A percentile compares a stretch with the other conserved stretches of the same genome.
phyloP scores from a whole-genome alignment of 1,140 invertebrate species.

The Atta texana region DNA sequence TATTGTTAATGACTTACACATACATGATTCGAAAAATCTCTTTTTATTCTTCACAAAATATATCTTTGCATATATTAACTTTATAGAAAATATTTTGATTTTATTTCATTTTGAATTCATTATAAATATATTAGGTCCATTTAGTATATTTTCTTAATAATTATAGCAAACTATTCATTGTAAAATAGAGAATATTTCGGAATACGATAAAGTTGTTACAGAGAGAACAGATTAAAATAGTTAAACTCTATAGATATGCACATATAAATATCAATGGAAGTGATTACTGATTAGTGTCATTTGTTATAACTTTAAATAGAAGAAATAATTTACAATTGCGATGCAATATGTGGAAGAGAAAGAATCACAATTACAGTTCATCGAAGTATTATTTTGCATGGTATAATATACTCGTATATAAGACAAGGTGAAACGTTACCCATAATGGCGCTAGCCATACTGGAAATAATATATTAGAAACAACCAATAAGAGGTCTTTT shows the following conservation, averaged over 20 bases:
- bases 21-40: neutral
- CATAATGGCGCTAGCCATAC: too few relatives aligned
- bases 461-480: too few relatives aligned
- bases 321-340: neutral
- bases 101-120: neutral
- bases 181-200: neutral
- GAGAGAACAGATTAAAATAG: neutral
- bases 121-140: neutral
- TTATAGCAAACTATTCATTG: neutral
- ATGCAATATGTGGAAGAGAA: neutral
- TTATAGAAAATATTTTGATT: conserved; percentile 23
- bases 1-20: neutral
- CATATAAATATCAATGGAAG: neutral
- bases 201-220: neutral
- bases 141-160: neutral
- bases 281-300: neutral
- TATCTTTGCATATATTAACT: conserved; percentile 16
- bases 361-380: neutral
- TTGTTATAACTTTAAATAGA: neutral
- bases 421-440: too few relatives aligned
- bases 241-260: neutral
- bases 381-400: neutral
- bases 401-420: too few relatives aligned
- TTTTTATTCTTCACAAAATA: conserved; percentile 47
- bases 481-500: too few relatives aligned